These are phyloP conservation scores for Suricata suricatta DNA, from an alignment of 2,113 vertebrate species.

Conservation along the genomic window DNA sequence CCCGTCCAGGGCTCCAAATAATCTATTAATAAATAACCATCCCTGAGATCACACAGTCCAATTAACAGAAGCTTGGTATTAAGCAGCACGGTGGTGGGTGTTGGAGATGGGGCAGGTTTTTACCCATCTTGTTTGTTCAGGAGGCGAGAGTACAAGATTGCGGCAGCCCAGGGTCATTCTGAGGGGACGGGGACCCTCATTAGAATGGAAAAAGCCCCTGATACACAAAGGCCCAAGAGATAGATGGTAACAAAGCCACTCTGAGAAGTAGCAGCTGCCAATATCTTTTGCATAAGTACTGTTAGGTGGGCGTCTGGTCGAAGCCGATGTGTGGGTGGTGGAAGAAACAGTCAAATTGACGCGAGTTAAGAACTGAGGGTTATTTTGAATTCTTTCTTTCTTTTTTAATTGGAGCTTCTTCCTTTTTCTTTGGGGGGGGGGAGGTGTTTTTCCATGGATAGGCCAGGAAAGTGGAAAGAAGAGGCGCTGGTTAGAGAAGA, in stretches of 20 bases:
- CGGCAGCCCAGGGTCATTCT: background rate
- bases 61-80: constrained; percentile 68
- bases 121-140: background rate
- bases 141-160: background rate
- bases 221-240: background rate
- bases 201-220: background rate
- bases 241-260: background rate
- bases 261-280: constrained; percentile 51
- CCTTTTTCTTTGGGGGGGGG: background rate
- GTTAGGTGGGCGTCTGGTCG: constrained; percentile 71
- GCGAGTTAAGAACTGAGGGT: constrained; percentile 68
- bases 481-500: background rate
- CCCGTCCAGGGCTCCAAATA: constrained; percentile 59
- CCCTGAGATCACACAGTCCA: constrained; percentile 69
- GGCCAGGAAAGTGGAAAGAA: background rate
- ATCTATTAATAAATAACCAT: constrained; percentile 84
- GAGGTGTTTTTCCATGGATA: background rate
- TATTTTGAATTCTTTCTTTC: constrained; percentile 73
- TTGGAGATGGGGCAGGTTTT: background rate
- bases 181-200: background rate
- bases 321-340: constrained; percentile 63
- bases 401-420: constrained; percentile 62
- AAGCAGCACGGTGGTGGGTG: background rate
- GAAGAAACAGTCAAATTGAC: constrained; percentile 73
- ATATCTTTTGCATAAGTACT: constrained; percentile 59